These are phyloP conservation scores for Metopolophium dirhodum DNA, from an alignment of 1,140 invertebrate species.

Conservation along the genomic window DNA sequence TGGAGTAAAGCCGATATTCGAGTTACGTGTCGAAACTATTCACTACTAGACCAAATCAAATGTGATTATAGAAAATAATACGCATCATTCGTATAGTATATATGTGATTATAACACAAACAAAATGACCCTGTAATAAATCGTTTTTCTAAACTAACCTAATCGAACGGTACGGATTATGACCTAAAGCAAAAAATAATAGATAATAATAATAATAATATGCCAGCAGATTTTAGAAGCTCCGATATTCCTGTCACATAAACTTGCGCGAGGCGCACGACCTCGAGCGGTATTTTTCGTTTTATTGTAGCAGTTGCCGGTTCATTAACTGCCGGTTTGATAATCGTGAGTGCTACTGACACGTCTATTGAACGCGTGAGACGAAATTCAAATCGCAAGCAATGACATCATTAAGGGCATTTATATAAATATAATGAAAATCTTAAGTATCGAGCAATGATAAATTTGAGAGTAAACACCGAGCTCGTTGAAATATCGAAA, in stretches of 20 bases:
- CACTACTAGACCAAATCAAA: background rate
- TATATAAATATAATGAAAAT: slow-evolving; percentile 4
- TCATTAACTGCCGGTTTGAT: slow-evolving; percentile 43
- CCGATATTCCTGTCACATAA: slow-evolving; percentile 51
- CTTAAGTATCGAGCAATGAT: background rate
- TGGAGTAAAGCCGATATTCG: background rate
- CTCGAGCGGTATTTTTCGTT: slow-evolving; percentile 47
- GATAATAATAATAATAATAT: background rate
- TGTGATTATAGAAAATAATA: background rate
- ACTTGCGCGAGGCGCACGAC: slow-evolving; percentile 42
- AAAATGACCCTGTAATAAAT: background rate
- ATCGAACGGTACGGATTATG: background rate
- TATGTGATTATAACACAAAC: background rate
- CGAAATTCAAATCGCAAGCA: slow-evolving; percentile 40
- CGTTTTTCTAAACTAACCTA: background rate
- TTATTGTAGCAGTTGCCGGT: slow-evolving; percentile 36
- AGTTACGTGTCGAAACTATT: background rate
- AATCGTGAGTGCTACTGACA: slow-evolving; percentile 48
- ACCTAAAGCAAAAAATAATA: slow-evolving; percentile 14
- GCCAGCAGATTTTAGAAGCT: slow-evolving; percentile 22
- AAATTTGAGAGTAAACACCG: background rate
- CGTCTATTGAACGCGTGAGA: slow-evolving; percentile 33
- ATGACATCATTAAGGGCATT: slow-evolving; percentile 36
- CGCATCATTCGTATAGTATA: background rate
- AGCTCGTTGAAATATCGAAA: background rate